Evolutionary conservation across 1,140 invertebrate species (phyloP), one percentile per base, ranked within the genome.

Genomic region (Sitodiplosis mosellana): DNA sequence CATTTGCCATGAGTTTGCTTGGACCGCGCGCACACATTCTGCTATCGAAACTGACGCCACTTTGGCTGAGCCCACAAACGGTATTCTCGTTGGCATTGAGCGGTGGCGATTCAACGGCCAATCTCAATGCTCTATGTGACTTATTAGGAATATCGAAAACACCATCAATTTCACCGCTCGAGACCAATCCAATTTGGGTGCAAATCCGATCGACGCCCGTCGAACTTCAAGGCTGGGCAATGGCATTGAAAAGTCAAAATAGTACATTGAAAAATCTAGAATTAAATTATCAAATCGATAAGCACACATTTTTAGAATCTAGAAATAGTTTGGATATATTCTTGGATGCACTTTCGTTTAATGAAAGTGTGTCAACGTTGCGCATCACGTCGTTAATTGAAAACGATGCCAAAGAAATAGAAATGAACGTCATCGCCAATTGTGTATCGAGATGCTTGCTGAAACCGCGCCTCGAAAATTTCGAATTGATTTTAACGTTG

Each of bases 401-500:
- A 1, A 68, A 69, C 36, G 69, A 70, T 46, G 67, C 68, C 40
- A 62, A 64, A 1, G 57, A 60, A 1, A 56, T 60, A 19, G 68
- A 71, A 45, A 65, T 69, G 12, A 57, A 59, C 17, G 54, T 59
- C 41, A 46, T 72, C 14, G 68, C 68, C 14, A 59, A 58, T 14
- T 68, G 69, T 50, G 58, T 71, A n/a, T 60, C 62, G 33, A 65
- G 58, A 20, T 61, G 65, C 1, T 55, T 71, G n/a, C 51, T 60
- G 14, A 70, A 70, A 50, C 63, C 67, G 33, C 57, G 61, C 33
- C 57, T 71, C 21, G 61, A 67, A 54, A 65, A 64, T 40, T 69
- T 73, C 41, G 70, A 73, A 50, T 56, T 73, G 19, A 65, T 69
- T 48, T 66, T 71, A 49, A 70, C 69, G 1, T 67, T 69, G 46